A percentile compares a stretch with the other conserved stretches of the same genome.
Conservation (phyloP, 1,140 invertebrate species). For the Cydia pomonella region DNA sequence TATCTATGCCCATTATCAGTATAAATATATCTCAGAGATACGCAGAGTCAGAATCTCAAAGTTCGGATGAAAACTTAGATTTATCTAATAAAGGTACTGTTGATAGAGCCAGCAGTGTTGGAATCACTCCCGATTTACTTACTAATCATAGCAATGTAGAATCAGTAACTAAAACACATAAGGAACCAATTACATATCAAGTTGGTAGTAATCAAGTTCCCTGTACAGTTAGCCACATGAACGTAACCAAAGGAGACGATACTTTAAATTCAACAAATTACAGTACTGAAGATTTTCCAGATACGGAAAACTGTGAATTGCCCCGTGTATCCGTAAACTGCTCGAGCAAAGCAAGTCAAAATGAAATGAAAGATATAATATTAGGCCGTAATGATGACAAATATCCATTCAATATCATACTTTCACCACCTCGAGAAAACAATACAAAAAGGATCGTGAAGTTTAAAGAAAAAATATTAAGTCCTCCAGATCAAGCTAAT, state of each 20-base stretch:
- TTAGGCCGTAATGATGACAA: conserved; percentile 59
- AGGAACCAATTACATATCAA: conserved; percentile 1
- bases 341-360: conserved; percentile 39
- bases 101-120: conserved; percentile 55
- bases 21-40: conserved; percentile 81
- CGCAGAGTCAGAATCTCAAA: conserved; percentile 64
- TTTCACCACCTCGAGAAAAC: conserved; percentile 58
- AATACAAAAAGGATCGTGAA: conserved; percentile 53
- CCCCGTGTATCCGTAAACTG: conserved; percentile 53
- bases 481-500: conserved; percentile 36
- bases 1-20: conserved; percentile 70
- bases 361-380: conserved; percentile 66
- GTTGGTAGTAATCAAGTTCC: background rate
- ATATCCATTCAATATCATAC: conserved; percentile 69
- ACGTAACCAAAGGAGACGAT: conserved; percentile 30
- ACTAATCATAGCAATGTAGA: conserved; percentile 55
- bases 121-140: conserved; percentile 59
- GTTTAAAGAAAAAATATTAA: conserved; percentile 54
- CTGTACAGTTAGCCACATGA: background rate
- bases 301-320: conserved; percentile 52
- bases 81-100: conserved; percentile 36
- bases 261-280: conserved; percentile 19
- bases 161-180: conserved; percentile 32
- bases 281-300: conserved; percentile 59
- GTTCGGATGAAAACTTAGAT: conserved; percentile 72